These are phyloP conservation scores for Melanostigma gelatinosum DNA, from an alignment of 2,113 vertebrate genomes.

Conservation along the genomic window DNA sequence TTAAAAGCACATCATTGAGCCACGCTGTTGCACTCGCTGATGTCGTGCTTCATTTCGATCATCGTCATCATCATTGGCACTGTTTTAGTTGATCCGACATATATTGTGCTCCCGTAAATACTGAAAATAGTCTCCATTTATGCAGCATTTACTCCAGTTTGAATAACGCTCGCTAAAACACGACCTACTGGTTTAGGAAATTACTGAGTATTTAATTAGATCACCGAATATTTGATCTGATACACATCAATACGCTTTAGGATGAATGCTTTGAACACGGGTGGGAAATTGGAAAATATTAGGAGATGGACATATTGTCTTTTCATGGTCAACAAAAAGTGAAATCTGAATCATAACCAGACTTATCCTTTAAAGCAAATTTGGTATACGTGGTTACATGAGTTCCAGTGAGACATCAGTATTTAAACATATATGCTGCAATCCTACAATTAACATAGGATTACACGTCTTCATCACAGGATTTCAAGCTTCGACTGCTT, in stretches of 20 bases:
- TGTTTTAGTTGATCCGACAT: not conserved
- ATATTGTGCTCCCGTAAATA: not conserved
- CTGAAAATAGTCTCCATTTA: not conserved
- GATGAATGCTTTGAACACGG: not conserved
- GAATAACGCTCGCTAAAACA: not conserved
- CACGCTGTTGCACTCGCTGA: not conserved
- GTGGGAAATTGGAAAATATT: not conserved
- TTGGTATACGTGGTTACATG: constrained; percentile 16
- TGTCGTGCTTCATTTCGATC: not conserved
- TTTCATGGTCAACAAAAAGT: not conserved
- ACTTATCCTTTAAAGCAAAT: constrained; percentile 37
- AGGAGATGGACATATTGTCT: not conserved
- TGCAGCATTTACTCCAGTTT: not conserved
- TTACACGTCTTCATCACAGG: constrained; percentile 61
- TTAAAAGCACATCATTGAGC: not conserved
- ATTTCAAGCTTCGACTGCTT: constrained; percentile 57
- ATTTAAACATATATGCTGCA: constrained; percentile 25
- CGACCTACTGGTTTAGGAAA: not conserved
- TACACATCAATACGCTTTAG: not conserved
- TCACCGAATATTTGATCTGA: not conserved
- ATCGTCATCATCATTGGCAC: not conserved
- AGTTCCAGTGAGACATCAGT: constrained; percentile 35
- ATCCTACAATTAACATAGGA: constrained; percentile 66
- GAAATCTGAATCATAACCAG: not conserved
- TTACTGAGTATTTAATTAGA: not conserved